Evolutionary conservation across 2,888 invertebrate species (phyloP), one percentile per base, ranked within the genome.

Genomic region (Brachypalpus laphriformis): DNA sequence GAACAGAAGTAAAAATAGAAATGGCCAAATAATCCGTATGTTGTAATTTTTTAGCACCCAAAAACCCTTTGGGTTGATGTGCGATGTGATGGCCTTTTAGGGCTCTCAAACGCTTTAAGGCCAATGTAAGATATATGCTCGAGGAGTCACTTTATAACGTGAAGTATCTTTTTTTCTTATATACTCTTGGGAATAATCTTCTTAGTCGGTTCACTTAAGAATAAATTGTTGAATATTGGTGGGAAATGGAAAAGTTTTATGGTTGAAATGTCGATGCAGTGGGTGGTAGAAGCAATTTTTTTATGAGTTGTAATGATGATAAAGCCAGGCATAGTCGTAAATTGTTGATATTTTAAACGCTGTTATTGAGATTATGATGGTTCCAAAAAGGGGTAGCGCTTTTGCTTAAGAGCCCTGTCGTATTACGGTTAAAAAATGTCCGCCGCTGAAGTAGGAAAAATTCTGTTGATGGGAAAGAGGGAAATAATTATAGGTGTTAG

Each of bases 1-100:
- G 37, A 57, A 45, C 37, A 65, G 56, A 47, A 66, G 56, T 37
- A 49, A 66, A 75, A 56, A 65, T 47, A 66, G 37, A 34, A 57
- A 66, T 56, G 56, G 71, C 5, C 45, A 22, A 31, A 57, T 57
- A 45, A 65, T 65, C 42, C 56, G 56, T n/a, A 57, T 37, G 75
- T 65, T 42, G 63, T 40, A 74, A 63, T 16, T 54, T 54, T 61
- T 54, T 22, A 40, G 45, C 49, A 54, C 25, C 40, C 25, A 45
- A 51, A 34, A 42, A 65, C 37, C 45, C 65, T 40, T 75, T 65
- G n/a, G 65, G 22, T 20, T 16, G 42, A 31, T 56, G 31, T 45
- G n/a, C 14, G n/a, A 14, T 40, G n/a, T 14, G 74, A 75, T 63
- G 40, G 74, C 45, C 45, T 20, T 63, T 75, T 45, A 25, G 65